These are phyloP conservation scores for Steinernema carpocapsae DNA, from an alignment of 2,888 invertebrate genomes.

Conservation along the genomic window DNA sequence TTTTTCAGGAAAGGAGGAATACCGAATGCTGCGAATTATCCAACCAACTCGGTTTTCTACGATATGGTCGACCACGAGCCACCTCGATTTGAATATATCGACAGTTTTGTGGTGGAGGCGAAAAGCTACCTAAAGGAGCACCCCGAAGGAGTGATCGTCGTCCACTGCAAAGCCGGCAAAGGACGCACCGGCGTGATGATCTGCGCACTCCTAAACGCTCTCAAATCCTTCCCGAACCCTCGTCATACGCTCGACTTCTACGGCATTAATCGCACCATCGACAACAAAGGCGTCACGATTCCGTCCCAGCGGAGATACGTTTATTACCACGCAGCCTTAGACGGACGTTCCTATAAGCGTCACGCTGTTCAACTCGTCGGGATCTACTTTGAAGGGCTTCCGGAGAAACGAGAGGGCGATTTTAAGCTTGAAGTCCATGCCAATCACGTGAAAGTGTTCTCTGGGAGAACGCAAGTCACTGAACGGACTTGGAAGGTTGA, in stretches of 20 bases:
- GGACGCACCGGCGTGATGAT: constrained; percentile 86
- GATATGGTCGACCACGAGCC: constrained; percentile 73
- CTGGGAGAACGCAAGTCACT: too few relatives aligned
- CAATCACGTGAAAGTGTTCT: too few relatives aligned
- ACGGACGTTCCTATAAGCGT: constrained; percentile 73
- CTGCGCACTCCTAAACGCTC: constrained; percentile 92
- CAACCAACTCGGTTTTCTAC: too few relatives aligned
- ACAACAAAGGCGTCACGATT: constrained; percentile 84
- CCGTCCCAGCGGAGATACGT: constrained; percentile 96
- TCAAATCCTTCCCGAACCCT: constrained; percentile 77
- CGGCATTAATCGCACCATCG: constrained; percentile 60
- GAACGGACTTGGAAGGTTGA: too few relatives aligned
- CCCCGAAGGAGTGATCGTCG: constrained; percentile 76
- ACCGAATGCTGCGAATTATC: constrained; percentile 37
- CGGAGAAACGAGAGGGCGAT: constrained; percentile 65
- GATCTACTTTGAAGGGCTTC: constrained; percentile 76
- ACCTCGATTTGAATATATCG: constrained; percentile 83
- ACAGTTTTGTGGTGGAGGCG: constrained; percentile 86
- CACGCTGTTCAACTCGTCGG: constrained; percentile 77
- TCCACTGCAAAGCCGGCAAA: constrained; percentile 98
- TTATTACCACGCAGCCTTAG: constrained; percentile 86
- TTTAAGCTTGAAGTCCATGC: too few relatives aligned
- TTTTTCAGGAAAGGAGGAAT: not conserved
- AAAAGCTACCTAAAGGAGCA: constrained; percentile 54
- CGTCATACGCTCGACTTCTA: constrained; percentile 83